Evolutionary conservation across 1,140 invertebrate genomes (phyloP).

Genomic region (Ceratina australensis): DNA sequence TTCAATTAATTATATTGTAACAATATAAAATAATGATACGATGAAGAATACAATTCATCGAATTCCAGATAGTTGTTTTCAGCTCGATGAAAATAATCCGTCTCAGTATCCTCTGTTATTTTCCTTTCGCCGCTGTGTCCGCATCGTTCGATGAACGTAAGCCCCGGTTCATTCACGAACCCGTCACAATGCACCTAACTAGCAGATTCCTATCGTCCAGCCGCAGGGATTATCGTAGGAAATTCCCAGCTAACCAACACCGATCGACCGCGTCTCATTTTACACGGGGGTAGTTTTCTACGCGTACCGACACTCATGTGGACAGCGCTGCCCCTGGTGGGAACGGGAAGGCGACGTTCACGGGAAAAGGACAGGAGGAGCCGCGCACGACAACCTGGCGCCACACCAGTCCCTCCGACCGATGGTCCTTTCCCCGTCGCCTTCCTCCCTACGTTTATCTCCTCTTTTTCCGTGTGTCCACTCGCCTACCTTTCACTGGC

Average conservation of each 20-base stretch:
- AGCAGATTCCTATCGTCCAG: slow-evolving; percentile 65
- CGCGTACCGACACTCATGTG: not conserved
- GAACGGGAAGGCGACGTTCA: slow-evolving; percentile 22
- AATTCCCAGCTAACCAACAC: slow-evolving; percentile 16
- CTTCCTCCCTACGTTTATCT: slow-evolving; percentile 20
- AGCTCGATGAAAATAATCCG: not conserved
- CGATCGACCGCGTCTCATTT: slow-evolving; percentile 24
- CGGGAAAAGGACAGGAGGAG: slow-evolving; percentile 15
- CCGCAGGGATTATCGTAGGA: slow-evolving; percentile 24
- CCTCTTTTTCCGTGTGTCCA: slow-evolving; percentile 16
- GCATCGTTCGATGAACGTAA: slow-evolving; percentile 51
- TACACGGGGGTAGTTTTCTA: slow-evolving; percentile 15
- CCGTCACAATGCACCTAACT: slow-evolving; percentile 71
- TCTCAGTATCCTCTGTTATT: slow-evolving; percentile 17
- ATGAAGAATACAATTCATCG: too few relatives aligned
- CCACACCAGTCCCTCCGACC: slow-evolving; percentile 64
- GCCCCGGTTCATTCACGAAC: slow-evolving; percentile 68
- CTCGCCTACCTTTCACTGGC: slow-evolving; percentile 24
- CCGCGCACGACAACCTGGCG: slow-evolving; percentile 71
- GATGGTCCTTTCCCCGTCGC: slow-evolving; percentile 56
- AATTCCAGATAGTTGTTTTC: not conserved
- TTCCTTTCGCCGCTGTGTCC: slow-evolving; percentile 27
- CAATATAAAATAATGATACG: too few relatives aligned
- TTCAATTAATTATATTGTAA: too few relatives aligned
- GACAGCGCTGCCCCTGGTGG: not conserved